These are phyloP conservation scores for Bujurquina vittata DNA, from an alignment of 2,113 vertebrate species.

Conservation along the genomic window DNA sequence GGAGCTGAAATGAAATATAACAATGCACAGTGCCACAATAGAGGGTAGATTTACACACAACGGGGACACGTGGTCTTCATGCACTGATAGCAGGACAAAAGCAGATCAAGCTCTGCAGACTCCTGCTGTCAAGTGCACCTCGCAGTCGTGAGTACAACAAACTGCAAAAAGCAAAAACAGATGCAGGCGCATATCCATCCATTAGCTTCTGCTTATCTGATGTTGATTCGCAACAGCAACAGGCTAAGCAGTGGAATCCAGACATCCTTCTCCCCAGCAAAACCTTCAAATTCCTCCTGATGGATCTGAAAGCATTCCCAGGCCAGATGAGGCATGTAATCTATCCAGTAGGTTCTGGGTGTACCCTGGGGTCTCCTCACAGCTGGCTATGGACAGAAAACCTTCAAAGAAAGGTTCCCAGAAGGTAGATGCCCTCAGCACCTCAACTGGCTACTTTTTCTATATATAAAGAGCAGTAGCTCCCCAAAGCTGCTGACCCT, in stretches of 20 bases:
- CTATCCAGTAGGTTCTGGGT: neutral
- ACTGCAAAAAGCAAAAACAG: neutral
- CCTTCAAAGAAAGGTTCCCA: neutral
- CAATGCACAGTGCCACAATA: neutral
- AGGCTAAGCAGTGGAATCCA: neutral
- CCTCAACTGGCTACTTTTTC: neutral
- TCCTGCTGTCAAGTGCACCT: neutral
- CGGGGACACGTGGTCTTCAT: neutral
- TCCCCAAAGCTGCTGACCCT: neutral
- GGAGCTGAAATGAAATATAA: neutral
- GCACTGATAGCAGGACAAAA: conserved; percentile 8
- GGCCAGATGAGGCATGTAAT: neutral
- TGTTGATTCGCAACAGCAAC: neutral
- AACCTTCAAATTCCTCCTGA: neutral
- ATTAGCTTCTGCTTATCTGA: conserved; percentile 1
- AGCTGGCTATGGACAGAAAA: neutral
- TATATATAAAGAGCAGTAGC: neutral
- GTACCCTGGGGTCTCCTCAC: neutral
- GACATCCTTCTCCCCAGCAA: neutral
- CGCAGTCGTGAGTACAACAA: neutral
- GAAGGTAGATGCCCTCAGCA: neutral
- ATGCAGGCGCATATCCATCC: neutral
- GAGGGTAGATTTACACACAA: neutral
- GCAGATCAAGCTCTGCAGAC: neutral
- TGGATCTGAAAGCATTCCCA: neutral